phyloP scores from a whole-genome alignment of 2,797 vertebrate genomes.

The Crenichthys baileyi region DNA sequence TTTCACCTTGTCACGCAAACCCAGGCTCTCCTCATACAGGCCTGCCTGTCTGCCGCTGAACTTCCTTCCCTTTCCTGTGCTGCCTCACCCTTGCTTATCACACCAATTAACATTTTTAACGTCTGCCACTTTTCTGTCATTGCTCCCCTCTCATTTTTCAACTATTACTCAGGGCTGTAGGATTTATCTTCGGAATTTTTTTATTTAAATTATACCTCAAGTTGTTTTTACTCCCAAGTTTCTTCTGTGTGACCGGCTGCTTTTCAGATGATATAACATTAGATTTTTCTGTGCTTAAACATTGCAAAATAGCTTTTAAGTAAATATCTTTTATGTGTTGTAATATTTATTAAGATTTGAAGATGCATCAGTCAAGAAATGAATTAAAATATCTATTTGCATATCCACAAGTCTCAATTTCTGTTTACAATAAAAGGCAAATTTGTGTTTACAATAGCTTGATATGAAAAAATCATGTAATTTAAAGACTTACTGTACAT shows the following conservation, averaged over 20 bases:
- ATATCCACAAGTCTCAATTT: background rate
- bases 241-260: background rate
- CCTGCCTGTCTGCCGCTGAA: constrained; percentile 59
- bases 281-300: background rate
- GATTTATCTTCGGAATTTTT: constrained; percentile 24
- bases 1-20: constrained; percentile 78
- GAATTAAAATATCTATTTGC: background rate
- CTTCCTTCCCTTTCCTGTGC: constrained; percentile 68
- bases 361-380: background rate
- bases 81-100: constrained; percentile 72
- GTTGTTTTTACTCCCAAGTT: background rate
- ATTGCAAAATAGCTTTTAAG: background rate
- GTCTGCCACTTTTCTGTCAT: constrained; percentile 51
- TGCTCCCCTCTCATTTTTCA: constrained; percentile 33
- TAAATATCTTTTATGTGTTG: background rate
- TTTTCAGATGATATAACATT: background rate
- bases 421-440: background rate
- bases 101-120: constrained; percentile 75
- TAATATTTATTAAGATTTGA: background rate
- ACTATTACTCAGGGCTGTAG: background rate
- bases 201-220: background rate
- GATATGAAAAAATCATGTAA: too few species aligned
- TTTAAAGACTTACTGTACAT: too few species aligned
- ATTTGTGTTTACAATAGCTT: background rate
- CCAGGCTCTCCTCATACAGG: constrained; percentile 55